phyloP scores from a whole-genome alignment of 2,797 vertebrate species.

The Pangasius larnaudii region DNA sequence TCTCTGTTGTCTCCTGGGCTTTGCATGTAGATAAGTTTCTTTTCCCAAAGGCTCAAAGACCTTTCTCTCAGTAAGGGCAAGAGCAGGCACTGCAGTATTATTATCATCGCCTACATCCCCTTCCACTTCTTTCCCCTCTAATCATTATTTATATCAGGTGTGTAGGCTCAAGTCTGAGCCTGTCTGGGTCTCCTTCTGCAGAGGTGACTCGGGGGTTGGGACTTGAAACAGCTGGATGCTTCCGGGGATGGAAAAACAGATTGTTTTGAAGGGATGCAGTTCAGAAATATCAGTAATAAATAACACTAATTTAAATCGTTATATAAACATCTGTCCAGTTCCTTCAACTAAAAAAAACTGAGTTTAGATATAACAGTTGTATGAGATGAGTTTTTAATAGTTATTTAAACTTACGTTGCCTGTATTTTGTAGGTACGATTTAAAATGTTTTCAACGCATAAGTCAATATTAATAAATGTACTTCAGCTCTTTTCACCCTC shows the following conservation, averaged over 20 bases:
- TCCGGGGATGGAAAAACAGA: background rate
- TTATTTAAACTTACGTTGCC: background rate
- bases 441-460: background rate
- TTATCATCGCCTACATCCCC: conserved; percentile 9
- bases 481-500: background rate
- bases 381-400: background rate
- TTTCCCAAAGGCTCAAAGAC: conserved; percentile 10
- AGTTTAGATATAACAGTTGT: background rate
- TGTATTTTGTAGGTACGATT: background rate
- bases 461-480: background rate
- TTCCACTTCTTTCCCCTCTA: conserved; percentile 5
- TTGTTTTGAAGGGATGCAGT: background rate
- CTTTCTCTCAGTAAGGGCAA: conserved; percentile 21
- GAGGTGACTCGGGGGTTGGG: conserved; percentile 5
- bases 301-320: background rate
- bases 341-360: background rate
- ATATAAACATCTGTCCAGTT: background rate
- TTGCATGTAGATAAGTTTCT: background rate
- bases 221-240: conserved; percentile 9
- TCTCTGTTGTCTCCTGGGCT: background rate
- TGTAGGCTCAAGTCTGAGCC: conserved; percentile 25
- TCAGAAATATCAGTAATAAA: conserved; percentile 11
- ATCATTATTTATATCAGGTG: conserved; percentile 33
- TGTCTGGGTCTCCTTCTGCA: conserved; percentile 5
- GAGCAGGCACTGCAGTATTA: background rate